A percentile compares a stretch with the other conserved stretches of the same genome.
Evolutionary conservation across 23 tunicate species (phyloP).

Genomic region (Styela clava): DNA sequence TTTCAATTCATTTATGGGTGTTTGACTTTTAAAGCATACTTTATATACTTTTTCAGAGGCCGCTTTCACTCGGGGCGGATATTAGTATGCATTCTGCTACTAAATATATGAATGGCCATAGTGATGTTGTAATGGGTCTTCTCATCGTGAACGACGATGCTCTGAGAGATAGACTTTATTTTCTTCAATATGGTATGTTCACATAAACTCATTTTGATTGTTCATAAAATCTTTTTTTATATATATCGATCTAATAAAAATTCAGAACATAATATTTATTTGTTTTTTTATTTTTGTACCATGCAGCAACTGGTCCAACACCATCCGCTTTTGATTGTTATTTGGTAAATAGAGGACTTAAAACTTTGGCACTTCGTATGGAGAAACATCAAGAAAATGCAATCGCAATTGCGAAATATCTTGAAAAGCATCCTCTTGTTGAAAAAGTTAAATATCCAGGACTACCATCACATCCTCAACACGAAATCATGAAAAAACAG

Average conservation of each 20-base stretch:
- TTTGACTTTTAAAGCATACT: too few relatives aligned
- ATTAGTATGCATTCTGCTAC: constrained; percentile 92
- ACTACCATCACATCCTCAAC: constrained; percentile 87
- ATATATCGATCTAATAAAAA: neutral
- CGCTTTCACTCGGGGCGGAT: constrained; percentile 85
- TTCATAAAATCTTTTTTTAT: neutral
- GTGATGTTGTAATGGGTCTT: constrained; percentile 98
- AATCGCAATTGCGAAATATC: constrained; percentile 71
- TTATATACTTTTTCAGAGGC: constrained; percentile 65
- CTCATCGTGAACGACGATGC: constrained; percentile 55
- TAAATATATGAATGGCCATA: constrained; percentile 98
- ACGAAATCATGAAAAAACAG: constrained; percentile 83
- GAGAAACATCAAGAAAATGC: constrained; percentile 90
- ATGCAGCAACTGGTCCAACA: constrained; percentile 88
- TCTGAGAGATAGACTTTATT: constrained; percentile 50
- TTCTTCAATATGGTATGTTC: constrained; percentile 82
- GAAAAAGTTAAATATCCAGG: constrained; percentile 84
- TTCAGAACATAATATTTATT: neutral
- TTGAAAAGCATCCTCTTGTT: constrained; percentile 55
- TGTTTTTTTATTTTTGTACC: neutral
- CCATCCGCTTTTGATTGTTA: constrained; percentile 97
- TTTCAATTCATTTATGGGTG: too few relatives aligned
- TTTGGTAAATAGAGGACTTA: constrained; percentile 89
- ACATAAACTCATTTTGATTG: neutral
- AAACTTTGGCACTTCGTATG: constrained; percentile 95